These are phyloP conservation scores for Cercopithecus neglectus DNA, from an alignment of 2,797 vertebrate genomes.

Conservation along the genomic window DNA sequence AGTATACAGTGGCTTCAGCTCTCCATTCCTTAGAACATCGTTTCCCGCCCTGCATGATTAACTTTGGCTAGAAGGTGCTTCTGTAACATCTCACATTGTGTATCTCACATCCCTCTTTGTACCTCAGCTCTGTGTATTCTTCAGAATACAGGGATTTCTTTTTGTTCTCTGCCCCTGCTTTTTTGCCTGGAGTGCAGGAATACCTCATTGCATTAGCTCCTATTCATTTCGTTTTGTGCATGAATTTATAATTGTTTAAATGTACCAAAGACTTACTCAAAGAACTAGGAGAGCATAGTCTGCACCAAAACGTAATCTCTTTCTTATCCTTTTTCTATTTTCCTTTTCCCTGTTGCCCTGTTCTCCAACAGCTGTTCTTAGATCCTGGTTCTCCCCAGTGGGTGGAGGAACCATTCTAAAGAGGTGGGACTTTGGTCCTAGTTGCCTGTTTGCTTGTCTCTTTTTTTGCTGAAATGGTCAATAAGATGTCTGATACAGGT, in stretches of 20 bases:
- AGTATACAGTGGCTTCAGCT: slow-evolving; percentile 52
- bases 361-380: slow-evolving; percentile 66
- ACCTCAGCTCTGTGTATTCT: slow-evolving; percentile 43
- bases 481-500: slow-evolving; percentile 63
- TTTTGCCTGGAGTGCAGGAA: background rate
- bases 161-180: slow-evolving; percentile 52
- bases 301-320: slow-evolving; percentile 46
- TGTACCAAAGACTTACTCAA: slow-evolving; percentile 50
- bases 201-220: slow-evolving; percentile 51
- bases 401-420: slow-evolving; percentile 54
- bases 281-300: background rate
- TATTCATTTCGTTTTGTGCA: slow-evolving; percentile 65
- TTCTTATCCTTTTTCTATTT: slow-evolving; percentile 26
- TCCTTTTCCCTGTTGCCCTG: slow-evolving; percentile 43
- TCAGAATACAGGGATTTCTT: slow-evolving; percentile 53
- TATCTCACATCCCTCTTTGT: slow-evolving; percentile 61
- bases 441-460: slow-evolving; percentile 60
- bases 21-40: slow-evolving; percentile 10
- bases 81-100: slow-evolving; percentile 51
- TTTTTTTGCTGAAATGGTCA: slow-evolving; percentile 45
- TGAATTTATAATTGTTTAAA: slow-evolving; percentile 57
- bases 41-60: slow-evolving; percentile 48
- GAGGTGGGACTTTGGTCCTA: slow-evolving; percentile 58
- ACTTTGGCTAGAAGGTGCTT: slow-evolving; percentile 67
- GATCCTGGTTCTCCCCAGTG: background rate